Conservation (phyloP, 2,888 invertebrate species). For the Strigamia maritima region DNA sequence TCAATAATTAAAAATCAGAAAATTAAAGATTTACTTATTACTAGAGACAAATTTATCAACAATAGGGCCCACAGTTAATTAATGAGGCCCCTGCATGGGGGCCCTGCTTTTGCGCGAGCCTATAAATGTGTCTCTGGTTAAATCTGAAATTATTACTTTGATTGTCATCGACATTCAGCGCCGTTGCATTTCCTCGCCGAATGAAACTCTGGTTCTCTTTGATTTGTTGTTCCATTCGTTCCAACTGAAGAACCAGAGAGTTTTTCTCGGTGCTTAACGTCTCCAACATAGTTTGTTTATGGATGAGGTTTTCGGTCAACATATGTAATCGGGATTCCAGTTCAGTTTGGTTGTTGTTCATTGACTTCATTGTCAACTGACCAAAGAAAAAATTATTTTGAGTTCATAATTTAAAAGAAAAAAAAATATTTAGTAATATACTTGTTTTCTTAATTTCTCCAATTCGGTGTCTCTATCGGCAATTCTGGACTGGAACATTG, state of each 20-base stretch:
- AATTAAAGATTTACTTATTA: background rate
- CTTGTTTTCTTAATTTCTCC: conserved; percentile 59
- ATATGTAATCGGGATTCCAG: conserved; percentile 55
- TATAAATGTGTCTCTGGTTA: too few species aligned
- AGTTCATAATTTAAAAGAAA: too few species aligned
- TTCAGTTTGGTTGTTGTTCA: conserved; percentile 49
- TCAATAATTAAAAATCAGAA: background rate
- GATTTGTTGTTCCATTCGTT: conserved; percentile 65
- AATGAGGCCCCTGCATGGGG: too few species aligned
- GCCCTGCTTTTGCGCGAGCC: too few species aligned
- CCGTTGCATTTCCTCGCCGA: conserved; percentile 58
- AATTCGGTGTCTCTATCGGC: conserved; percentile 61
- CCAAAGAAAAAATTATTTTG: background rate
- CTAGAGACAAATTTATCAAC: background rate
- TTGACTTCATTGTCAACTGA: conserved; percentile 39
- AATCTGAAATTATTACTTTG: too few species aligned
- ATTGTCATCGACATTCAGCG: conserved; percentile 49
- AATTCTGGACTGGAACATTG: conserved; percentile 55
- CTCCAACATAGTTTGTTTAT: conserved; percentile 82
- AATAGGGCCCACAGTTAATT: too few species aligned
- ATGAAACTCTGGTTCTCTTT: conserved; percentile 59
- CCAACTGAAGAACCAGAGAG: conserved; percentile 76
- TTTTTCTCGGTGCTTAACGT: conserved; percentile 78
- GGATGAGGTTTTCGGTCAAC: conserved; percentile 77
- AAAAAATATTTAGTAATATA: conserved; percentile 45